Evolutionary conservation across 2,113 vertebrate genomes (phyloP).

Genomic region (Madoqua kirkii): DNA sequence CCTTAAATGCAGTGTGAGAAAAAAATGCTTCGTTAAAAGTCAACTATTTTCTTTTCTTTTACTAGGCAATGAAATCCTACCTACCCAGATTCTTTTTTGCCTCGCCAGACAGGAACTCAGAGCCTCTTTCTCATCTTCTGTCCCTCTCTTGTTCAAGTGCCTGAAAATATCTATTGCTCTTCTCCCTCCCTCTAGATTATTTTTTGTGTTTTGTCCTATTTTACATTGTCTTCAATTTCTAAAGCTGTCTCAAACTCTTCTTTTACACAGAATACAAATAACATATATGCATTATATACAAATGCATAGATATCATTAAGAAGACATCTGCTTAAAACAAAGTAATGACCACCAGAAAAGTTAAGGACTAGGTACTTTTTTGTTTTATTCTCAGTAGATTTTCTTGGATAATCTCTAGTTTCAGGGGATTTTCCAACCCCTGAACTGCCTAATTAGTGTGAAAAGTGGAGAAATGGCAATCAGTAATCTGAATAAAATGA

Average conservation of each 20-base stretch:
- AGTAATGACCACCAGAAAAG: not conserved
- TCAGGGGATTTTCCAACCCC: not conserved
- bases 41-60: not conserved
- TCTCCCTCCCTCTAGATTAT: not conserved
- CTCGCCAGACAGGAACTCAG: not conserved
- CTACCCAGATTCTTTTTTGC: not conserved
- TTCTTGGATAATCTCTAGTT: not conserved
- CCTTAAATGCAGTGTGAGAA: not conserved
- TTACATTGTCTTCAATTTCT: not conserved
- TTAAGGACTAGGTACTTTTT: not conserved
- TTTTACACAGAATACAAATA: not conserved
- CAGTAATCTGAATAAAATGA: not conserved
- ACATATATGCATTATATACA: not conserved
- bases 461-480: not conserved
- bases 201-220: conserved; percentile 15
- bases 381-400: not conserved
- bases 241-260: not conserved
- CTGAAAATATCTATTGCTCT: conserved; percentile 20
- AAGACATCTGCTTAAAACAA: not conserved
- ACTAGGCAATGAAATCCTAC: not conserved
- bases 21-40: not conserved
- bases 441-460: not conserved
- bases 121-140: not conserved
- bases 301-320: not conserved
- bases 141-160: not conserved